Evolutionary conservation across 2,797 vertebrate species (phyloP), one percentile per base, ranked within the genome.

Genomic region (Falco biarmicus): DNA sequence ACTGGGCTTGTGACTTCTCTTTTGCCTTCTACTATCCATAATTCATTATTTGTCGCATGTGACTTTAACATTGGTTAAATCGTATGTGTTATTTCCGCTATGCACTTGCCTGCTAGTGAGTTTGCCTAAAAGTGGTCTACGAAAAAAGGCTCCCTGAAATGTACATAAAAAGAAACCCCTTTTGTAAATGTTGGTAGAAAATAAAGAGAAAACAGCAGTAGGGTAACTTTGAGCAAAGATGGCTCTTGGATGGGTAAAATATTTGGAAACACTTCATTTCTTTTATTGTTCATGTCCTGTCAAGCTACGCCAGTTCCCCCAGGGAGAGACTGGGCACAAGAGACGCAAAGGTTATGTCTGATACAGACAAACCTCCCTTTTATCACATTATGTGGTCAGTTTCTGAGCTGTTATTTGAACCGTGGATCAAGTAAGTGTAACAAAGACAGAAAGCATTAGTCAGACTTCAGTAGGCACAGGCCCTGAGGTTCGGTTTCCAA

Each of bases 401-500:
- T 77, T 41, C 89, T 88, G 61, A 60, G 77, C 59, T 86, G 89
- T 91, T 93, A 96, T 56, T 94, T 87, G 93, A 96, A 90, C 86
- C 5, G 0, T 54, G 81, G 65, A 90, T 93, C 64, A 59, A 91
- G 85, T 74, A 74, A 80, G 48, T 31, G 63, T 84, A 74, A 61
- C 85, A 94, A 87, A 95, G 96, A 90, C 77, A 89, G 75, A 79
- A 92, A 89, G 64, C 77, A 32, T 81, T 92, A 87, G 84, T 88
- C 94, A 95, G 91, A 79, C 91, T 84, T 90, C 76, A 84, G 75
- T 50, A 89, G 73, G 82, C 54, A 8, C 75, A 81, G 76, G 70
- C 65, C 85, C 79, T 53, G 51, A 92, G 93, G 84, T 92, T 96
- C 89, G 89, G 86, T 97, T 97, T 97, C 97, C 92, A 84, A 91